Evolutionary conservation across 2,797 vertebrate genomes (phyloP), one percentile per base, ranked within the genome.

Genomic region (Capromys pilorides): DNA sequence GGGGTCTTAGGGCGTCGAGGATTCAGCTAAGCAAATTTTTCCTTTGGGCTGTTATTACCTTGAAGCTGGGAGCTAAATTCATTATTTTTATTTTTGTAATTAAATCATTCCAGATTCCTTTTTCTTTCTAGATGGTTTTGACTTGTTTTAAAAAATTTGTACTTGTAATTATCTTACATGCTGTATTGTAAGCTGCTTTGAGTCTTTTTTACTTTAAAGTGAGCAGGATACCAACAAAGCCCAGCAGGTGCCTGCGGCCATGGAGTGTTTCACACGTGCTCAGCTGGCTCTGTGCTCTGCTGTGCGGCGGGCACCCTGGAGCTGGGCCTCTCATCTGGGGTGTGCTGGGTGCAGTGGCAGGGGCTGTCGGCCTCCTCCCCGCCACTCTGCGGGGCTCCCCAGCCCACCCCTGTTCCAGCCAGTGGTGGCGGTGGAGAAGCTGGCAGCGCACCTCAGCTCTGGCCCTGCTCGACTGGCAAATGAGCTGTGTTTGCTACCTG

Each of bases 71-170:
- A 77, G 36, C n/a, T 54, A 36, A 61, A n/a, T 67, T 87, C 31
- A 21, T n/a, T 49, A 49, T 75, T 62, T 90, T 87, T 57, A 61
- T 64, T 94, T 85, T 49, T 94, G 9, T 86, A 67, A 78, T 87
- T n/a, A 84, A 90, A 31, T 45, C 31, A 49, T 28, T 21, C 69
- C 21, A 22, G 41, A 82, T 33, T 19, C 9, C 21, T 66, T 7
- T 73, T 61, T 64, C 39, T 78, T 94, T 54, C 62, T 73, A 19
- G 87, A 62, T 83, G 26, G 31, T 77, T 93, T 93, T 71, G 26
- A 67, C 2, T 36, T n/a, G 6, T 71, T 88, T 78, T 26, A 22
- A 73, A 77, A 67, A 83, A 82, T 14, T 73, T 86, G 49, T 71
- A 57, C 81, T 95, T 91, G 61, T 3, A 57, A 75, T 36, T 81